Evolutionary conservation across 1,140 invertebrate species (phyloP).

Genomic region (Caenorhabditis inopinata): DNA sequence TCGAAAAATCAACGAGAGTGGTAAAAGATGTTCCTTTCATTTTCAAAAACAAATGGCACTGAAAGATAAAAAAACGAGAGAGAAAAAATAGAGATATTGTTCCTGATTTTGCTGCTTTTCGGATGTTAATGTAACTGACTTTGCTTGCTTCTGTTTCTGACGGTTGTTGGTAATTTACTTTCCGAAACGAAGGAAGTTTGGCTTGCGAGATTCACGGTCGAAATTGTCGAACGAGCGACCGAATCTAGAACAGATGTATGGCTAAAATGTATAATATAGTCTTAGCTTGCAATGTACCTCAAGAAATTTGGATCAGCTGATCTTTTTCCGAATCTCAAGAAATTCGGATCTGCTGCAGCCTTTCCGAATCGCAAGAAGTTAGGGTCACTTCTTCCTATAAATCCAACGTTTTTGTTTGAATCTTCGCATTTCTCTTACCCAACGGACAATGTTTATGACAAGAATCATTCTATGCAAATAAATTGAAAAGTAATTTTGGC

Average conservation of each 20-base stretch:
- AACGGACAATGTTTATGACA: conserved; percentile 5
- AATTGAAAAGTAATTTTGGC: not conserved
- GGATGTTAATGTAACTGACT: not conserved
- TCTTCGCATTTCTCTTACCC: not conserved
- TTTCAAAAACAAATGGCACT: conserved; percentile 47
- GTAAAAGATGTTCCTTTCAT: conserved; percentile 43
- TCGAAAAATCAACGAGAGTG: not conserved
- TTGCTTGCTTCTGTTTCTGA: not conserved
- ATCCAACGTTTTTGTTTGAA: not conserved
- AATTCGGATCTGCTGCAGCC: conserved; percentile 45
- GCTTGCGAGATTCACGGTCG: conserved; percentile 56
- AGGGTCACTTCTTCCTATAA: conserved; percentile 50
- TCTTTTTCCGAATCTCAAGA: conserved; percentile 52
- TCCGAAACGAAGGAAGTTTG: conserved; percentile 57
- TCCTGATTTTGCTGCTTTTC: conserved; percentile 28
- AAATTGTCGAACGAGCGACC: conserved; percentile 49
- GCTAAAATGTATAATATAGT: conserved; percentile 43
- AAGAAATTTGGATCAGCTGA: conserved; percentile 46
- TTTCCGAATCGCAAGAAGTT: conserved; percentile 58
- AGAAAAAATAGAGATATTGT: not conserved
- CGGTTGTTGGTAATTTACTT: conserved; percentile 19
- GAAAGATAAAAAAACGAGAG: conserved; percentile 20
- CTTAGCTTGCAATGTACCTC: conserved; percentile 42
- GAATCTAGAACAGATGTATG: conserved; percentile 50
- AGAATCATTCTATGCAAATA: not conserved